A percentile compares a stretch with the other conserved stretches of the same genome.
Conservation (phyloP, 2,888 invertebrate genomes). For the Agrochola circellaris region DNA sequence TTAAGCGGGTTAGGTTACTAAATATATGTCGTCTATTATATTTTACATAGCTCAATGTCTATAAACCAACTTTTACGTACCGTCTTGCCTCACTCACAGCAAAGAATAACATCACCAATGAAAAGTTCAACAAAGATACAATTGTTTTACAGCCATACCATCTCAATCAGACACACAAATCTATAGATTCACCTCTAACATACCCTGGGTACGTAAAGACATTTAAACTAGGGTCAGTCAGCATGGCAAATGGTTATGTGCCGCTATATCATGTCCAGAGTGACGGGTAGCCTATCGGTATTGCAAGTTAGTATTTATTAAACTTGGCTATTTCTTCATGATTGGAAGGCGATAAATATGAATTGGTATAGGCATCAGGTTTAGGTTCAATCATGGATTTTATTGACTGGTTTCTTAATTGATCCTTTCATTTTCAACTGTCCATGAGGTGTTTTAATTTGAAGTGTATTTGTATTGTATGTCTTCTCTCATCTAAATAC, state of each 20-base stretch:
- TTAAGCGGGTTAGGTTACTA: too few species aligned
- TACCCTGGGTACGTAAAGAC: slow-evolving; percentile 39
- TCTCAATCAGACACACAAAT: slow-evolving; percentile 31
- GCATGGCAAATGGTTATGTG: slow-evolving; percentile 32
- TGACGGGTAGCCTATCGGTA: slow-evolving; percentile 26
- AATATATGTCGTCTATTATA: too few species aligned
- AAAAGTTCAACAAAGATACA: slow-evolving; percentile 13
- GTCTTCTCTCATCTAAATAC: background rate
- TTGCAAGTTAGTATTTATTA: slow-evolving; percentile 31
- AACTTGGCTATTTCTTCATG: slow-evolving; percentile 44
- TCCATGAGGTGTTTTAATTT: background rate
- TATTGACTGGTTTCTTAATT: slow-evolving; percentile 19
- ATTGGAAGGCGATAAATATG: slow-evolving; percentile 9
- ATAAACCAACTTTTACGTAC: background rate
- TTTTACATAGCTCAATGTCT: too few species aligned
- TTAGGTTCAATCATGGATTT: slow-evolving; percentile 14
- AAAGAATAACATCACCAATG: background rate
- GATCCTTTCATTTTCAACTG: background rate
- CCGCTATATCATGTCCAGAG: slow-evolving; percentile 27
- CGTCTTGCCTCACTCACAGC: too few species aligned
- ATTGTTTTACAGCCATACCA: slow-evolving; percentile 6
- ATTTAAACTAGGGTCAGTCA: slow-evolving; percentile 47
- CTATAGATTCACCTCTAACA: background rate
- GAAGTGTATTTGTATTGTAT: background rate
- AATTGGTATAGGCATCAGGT: slow-evolving; percentile 7